Conservation (phyloP, 2,888 invertebrate genomes). For the Megaustenia siamemsis region DNA sequence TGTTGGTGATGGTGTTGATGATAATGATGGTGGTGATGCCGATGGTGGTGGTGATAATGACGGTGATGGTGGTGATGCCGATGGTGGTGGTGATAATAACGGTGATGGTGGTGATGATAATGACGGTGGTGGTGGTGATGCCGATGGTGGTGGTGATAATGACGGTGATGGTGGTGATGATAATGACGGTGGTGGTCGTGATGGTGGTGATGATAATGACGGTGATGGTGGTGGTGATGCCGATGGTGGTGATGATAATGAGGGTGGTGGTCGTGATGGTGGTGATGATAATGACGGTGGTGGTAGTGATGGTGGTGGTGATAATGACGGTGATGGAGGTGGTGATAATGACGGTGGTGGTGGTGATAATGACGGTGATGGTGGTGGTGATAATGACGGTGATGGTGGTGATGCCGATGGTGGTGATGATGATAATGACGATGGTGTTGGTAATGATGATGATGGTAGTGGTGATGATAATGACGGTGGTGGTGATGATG, state of each 20-base stretch:
- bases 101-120: not conserved
- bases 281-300: not conserved
- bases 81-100: too few relatives aligned
- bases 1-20: too few relatives aligned
- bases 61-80: too few relatives aligned
- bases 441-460: slow-evolving; percentile 1
- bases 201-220: not conserved
- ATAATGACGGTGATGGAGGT: not conserved
- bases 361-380: too few relatives aligned
- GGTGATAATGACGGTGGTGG: not conserved
- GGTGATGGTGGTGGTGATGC: not conserved
- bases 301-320: not conserved
- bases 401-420: too few relatives aligned
- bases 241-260: not conserved
- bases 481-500: not conserved
- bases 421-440: not conserved
- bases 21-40: not conserved
- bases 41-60: too few relatives aligned
- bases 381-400: too few relatives aligned
- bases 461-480: not conserved
- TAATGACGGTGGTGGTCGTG: not conserved
- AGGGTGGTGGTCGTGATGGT: not conserved
- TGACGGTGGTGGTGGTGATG: not conserved
- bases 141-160: not conserved
- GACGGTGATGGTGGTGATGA: not conserved